Evolutionary conservation across 2,797 vertebrate species (phyloP).

Genomic region (Microtus agrestis): DNA sequence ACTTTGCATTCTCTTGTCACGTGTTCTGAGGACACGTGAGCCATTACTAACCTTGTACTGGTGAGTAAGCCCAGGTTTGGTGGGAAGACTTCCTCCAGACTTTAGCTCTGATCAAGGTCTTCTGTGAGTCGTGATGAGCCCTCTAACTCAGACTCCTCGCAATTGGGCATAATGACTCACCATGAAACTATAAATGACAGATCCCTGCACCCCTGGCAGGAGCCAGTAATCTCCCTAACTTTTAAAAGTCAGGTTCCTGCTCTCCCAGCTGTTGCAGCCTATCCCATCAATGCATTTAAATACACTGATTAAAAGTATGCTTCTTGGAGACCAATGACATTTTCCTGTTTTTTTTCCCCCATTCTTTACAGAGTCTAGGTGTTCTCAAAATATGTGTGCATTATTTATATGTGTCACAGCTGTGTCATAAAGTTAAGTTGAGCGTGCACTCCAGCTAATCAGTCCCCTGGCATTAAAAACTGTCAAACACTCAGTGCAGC

Average conservation of each 20-base stretch:
- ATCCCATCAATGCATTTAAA: neutral
- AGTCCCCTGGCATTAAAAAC: conserved; percentile 70
- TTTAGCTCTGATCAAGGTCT: neutral
- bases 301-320: conserved; percentile 7
- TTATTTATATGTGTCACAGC: conserved; percentile 67
- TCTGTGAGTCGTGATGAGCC: neutral
- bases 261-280: neutral
- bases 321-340: conserved; percentile 26
- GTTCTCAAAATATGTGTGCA: conserved; percentile 51
- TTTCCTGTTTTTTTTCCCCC: neutral
- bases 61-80: neutral
- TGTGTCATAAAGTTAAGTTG: conserved; percentile 72
- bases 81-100: neutral
- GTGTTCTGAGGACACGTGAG: neutral
- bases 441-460: conserved; percentile 62
- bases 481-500: conserved; percentile 38
- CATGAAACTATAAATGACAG: neutral
- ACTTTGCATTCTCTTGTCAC: conserved; percentile 5
- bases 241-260: conserved; percentile 1
- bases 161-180: neutral
- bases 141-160: neutral
- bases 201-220: neutral
- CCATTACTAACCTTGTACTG: neutral
- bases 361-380: conserved; percentile 42
- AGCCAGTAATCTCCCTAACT: neutral